Base-by-base conservation (phyloP, 2,113 vertebrate species). In the Chaetodon trifascialis region DNA sequence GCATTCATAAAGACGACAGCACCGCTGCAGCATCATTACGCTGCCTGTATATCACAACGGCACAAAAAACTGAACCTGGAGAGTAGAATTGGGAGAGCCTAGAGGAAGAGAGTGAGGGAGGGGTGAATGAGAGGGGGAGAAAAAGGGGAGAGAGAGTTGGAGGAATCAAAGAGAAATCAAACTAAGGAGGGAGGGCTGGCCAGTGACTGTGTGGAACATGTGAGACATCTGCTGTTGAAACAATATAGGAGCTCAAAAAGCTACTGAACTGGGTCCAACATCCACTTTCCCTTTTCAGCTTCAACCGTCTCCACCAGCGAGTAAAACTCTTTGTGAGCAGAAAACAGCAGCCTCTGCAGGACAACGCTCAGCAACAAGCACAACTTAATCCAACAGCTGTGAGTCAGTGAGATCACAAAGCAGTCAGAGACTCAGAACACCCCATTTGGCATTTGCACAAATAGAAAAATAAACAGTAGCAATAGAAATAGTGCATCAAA, bases 271-370 rank as follows among this genome's bases (percentile, higher is more conserved):
- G 52, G 38, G 77, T 80, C 76, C 77, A 79, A 80, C 42, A 68
- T 17, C 46, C 46, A 12, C 47, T 51, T 66, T 79, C 36, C 23
- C 44, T 16, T 59, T 59, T 73, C 58, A 73, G 71, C 19, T 42
- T 56, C 47, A 21, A 46, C 76, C 19, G 4, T 19, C 47, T 56
- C 40, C 60, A 15, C 73, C 56, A 49, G 14, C 14, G 44, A 4
- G 40, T 23, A 21, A 5, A 76, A 52, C 30, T 62, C 8, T 63
- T 11, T 59, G 38, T 30, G 52, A 16, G 46, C 58, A 76, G 84
- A 84, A 73, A 82, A 85, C 86, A 88, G 86, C 86, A 72, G 36
- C 86, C 88, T 89, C 88, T 92, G 83, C 89, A 90, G 89, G 90
- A 88, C 82, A 65, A 72, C 80, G 1, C 72, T 73, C 47, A 0